These are phyloP conservation scores for Propithecus deckenii DNA, from an alignment of 2,797 vertebrate genomes.

Conservation along the genomic window DNA sequence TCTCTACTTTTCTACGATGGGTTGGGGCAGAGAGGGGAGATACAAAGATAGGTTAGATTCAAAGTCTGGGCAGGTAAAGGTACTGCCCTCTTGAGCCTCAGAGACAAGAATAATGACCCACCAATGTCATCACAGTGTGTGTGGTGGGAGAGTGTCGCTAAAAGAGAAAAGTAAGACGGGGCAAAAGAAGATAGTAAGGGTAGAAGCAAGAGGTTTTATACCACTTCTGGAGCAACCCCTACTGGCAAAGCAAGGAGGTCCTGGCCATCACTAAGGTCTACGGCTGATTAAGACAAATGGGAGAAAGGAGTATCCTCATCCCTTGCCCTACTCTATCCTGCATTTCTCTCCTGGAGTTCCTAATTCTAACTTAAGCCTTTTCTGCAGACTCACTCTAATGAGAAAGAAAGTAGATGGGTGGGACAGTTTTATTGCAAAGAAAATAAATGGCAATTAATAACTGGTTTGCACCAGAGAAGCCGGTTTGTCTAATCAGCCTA, in stretches of 20 bases:
- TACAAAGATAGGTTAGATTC: not conserved
- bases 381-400: conserved; percentile 49
- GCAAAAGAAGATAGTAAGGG: not conserved
- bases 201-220: not conserved
- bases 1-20: not conserved
- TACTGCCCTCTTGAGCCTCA: not conserved
- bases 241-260: not conserved
- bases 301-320: not conserved
- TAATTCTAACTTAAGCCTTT: conserved; percentile 44
- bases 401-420: conserved; percentile 68
- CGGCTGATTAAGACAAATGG: not conserved
- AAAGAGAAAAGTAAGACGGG: not conserved
- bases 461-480: conserved; percentile 66
- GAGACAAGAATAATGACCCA: not conserved
- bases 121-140: not conserved
- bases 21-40: not conserved
- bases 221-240: conserved; percentile 24
- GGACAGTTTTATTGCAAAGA: conserved; percentile 60
- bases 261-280: not conserved
- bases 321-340: not conserved
- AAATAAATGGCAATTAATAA: conserved; percentile 74
- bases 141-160: not conserved
- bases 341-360: conserved; percentile 32
- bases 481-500: conserved; percentile 56
- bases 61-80: not conserved